Evolutionary conservation across 2,797 vertebrate genomes (phyloP).

Genomic region (Syngnathus acus): DNA sequence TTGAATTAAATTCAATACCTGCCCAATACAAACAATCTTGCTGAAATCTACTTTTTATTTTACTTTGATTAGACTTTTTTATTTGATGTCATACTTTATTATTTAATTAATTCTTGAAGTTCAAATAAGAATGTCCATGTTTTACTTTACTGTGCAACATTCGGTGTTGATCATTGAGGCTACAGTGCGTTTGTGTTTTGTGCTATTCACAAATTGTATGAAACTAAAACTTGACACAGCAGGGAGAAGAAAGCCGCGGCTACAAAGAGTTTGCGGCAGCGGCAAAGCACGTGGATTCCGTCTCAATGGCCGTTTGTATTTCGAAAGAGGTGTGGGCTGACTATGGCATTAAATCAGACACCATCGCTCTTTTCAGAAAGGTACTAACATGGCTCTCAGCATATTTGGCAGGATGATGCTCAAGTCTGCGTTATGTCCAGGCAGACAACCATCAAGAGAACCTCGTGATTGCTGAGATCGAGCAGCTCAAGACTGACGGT

Average conservation of each 20-base stretch:
- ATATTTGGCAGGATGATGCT: background rate
- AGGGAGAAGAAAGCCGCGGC: conserved; percentile 70
- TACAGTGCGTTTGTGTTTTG: background rate
- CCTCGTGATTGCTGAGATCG: conserved; percentile 55
- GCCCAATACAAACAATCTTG: background rate
- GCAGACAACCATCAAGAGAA: conserved; percentile 76
- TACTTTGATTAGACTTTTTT: too few species aligned
- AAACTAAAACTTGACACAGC: conserved; percentile 6
- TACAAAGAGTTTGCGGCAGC: conserved; percentile 63
- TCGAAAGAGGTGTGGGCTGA: conserved; percentile 68
- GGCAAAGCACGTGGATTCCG: conserved; percentile 52
- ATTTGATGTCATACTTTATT: too few species aligned
- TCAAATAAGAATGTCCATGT: too few species aligned
- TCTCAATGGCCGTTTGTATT: conserved; percentile 75
- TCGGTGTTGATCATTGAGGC: too few species aligned
- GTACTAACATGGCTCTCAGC: conserved; percentile 44
- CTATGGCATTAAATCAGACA: conserved; percentile 66
- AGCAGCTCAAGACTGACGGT: conserved; percentile 67
- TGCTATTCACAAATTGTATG: background rate
- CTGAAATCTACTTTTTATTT: too few species aligned
- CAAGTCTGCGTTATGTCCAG: conserved; percentile 55
- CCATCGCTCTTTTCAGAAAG: conserved; percentile 80
- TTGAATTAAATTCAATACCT: background rate
- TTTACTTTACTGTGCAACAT: too few species aligned
- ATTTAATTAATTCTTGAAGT: too few species aligned